Evolutionary conservation across 23 tunicate species (phyloP), one percentile per base, ranked within the genome.

Genomic region (Styela clava): DNA sequence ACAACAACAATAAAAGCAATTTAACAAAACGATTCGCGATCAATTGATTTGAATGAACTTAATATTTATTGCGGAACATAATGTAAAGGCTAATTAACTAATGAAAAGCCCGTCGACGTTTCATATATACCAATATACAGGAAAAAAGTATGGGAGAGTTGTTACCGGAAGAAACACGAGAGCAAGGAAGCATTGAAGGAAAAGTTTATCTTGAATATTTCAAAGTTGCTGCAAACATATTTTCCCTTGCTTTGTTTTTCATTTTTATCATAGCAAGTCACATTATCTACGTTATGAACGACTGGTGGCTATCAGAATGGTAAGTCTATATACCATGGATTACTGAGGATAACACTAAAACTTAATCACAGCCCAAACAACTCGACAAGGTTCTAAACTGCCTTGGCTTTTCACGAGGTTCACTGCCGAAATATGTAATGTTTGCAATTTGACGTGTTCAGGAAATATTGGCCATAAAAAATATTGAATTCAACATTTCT

Each of bases 281-380:
- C 70, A 18, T 30, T 21, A 31, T 79, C 23, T 69, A 35, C 32
- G 27, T 79, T 20, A 25, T 86, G 21, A 31, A 28, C 18, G 89
- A 86, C 63, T 86, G 89, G 89, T 86, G 89, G 89, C n/a, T 86
- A 31, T 34, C 84, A 31, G 64, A 34, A 23, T 86, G 89, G 89
- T 86, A 36, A 61, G 88, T 68, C 28, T 19, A 21, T 21, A 21
- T 19, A 61, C 21, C 19, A 61, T 61, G 21, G 19, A 61, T 19
- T 19, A 61, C n/a, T 61, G 64, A 61, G 21, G 20, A 19, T 61
- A 19, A 21, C 21, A 19, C 21, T 19, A 61, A 61, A 61, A 19
- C 21, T 61, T 61, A 19, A 19, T 61, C 64, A 19, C 64, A 19
- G 19, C 64, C 64, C 19, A 21, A 21, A 19, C 64, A 61, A 19